Percentiles rank a stretch among this genome's conserved stretches.
Conservation (phyloP, 2,797 vertebrate genomes). For the Pangasius krempfi region DNA sequence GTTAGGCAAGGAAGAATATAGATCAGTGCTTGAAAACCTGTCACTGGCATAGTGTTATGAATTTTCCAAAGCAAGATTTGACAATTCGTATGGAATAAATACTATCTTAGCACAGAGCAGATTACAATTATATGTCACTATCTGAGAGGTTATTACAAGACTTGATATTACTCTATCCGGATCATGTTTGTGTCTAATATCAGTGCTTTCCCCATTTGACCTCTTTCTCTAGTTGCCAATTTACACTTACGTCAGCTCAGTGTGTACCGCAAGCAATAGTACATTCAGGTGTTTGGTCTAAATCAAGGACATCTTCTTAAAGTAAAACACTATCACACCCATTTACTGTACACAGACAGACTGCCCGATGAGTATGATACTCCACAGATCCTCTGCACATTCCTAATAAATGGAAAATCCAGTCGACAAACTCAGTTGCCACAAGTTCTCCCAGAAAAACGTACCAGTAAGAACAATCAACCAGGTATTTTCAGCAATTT, state of each 20-base stretch:
- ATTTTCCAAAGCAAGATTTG: not conserved
- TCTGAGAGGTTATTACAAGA: not conserved
- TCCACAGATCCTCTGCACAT: not conserved
- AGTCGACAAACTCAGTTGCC: not conserved
- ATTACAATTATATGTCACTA: not conserved
- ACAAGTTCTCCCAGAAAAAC: not conserved
- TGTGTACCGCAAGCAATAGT: not conserved
- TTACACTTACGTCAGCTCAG: not conserved
- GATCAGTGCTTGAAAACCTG: not conserved
- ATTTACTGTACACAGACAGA: not conserved
- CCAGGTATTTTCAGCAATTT: not conserved
- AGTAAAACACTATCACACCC: not conserved
- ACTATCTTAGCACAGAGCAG: not conserved
- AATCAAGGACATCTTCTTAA: not conserved
- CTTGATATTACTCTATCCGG: not conserved
- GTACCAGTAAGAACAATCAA: not conserved
- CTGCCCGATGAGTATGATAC: not conserved
- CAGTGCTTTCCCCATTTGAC: not conserved
- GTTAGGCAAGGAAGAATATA: slow-evolving; percentile 46
- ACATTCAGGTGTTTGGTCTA: not conserved
- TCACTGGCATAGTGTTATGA: too few species aligned
- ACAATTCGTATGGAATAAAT: not conserved
- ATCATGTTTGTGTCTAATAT: not conserved
- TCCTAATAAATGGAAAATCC: not conserved
- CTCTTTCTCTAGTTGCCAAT: not conserved